phyloP scores from a whole-genome alignment of 2,113 vertebrate species.

The Salvelinus alpinus region DNA sequence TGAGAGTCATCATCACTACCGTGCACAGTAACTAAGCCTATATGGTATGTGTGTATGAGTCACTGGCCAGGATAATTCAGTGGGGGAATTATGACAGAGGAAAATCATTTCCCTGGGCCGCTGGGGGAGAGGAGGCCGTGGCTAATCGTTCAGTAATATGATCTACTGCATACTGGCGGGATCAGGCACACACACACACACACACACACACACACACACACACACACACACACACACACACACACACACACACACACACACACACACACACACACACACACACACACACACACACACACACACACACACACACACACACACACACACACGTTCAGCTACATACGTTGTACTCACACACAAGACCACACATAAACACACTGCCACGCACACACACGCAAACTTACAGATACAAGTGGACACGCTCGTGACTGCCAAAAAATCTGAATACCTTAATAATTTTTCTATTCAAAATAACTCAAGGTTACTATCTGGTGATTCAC shows the following conservation, averaged over 20 bases:
- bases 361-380: no score
- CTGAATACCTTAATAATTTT: no score
- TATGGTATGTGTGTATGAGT: conserved; percentile 40
- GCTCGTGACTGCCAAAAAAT: no score
- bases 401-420: no score
- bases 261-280: background rate
- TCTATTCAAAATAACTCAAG: no score
- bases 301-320: background rate
- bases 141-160: conserved; percentile 77
- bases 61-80: conserved; percentile 68
- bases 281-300: background rate
- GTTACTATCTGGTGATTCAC: no score
- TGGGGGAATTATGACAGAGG: conserved; percentile 74
- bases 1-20: no score
- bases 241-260: no score
- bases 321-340: background rate
- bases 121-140: conserved; percentile 63
- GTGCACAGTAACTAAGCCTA: background rate
- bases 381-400: no score
- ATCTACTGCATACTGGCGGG: conserved; percentile 68
- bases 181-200: conserved; percentile 27
- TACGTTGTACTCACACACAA: no score
- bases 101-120: conserved; percentile 71
- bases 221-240: background rate
- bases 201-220: background rate